These are phyloP conservation scores for Trachymyrmex septentrionalis DNA, from an alignment of 1,140 invertebrate genomes.

Conservation along the genomic window DNA sequence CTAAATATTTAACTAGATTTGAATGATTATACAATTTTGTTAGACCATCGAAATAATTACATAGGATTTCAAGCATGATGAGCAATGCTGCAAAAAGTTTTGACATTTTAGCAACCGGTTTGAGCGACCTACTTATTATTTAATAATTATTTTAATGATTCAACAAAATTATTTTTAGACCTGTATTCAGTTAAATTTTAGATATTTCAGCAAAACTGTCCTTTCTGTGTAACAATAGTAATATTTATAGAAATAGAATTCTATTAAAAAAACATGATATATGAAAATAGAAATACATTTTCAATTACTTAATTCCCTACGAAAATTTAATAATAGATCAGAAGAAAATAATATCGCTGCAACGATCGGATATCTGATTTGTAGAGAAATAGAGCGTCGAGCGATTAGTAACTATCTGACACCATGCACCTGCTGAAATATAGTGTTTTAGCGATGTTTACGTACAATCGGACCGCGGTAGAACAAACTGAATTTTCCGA, in stretches of 20 bases:
- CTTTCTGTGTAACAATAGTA: background rate
- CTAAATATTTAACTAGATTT: too few species aligned
- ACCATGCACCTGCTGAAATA: conserved; percentile 1
- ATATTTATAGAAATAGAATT: background rate
- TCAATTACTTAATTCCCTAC: background rate
- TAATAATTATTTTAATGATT: too few species aligned
- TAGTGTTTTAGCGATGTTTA: conserved; percentile 37
- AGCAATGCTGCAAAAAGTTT: too few species aligned
- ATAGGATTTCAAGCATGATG: too few species aligned
- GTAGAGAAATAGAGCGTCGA: background rate
- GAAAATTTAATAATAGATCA: background rate
- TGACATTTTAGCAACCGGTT: too few species aligned
- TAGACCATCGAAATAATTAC: too few species aligned
- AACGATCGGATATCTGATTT: background rate
- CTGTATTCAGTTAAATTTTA: too few species aligned
- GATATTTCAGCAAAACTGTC: too few species aligned
- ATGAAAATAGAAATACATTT: background rate
- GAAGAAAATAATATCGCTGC: background rate
- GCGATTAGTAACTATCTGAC: background rate
- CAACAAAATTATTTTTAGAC: too few species aligned
- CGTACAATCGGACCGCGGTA: background rate
- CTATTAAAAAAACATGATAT: background rate
- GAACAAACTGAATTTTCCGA: conserved; percentile 33
- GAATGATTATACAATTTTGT: too few species aligned
- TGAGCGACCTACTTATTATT: too few species aligned